These are phyloP conservation scores for Lasioglossum albipes DNA, from an alignment of 1,140 invertebrate species.

Conservation along the genomic window DNA sequence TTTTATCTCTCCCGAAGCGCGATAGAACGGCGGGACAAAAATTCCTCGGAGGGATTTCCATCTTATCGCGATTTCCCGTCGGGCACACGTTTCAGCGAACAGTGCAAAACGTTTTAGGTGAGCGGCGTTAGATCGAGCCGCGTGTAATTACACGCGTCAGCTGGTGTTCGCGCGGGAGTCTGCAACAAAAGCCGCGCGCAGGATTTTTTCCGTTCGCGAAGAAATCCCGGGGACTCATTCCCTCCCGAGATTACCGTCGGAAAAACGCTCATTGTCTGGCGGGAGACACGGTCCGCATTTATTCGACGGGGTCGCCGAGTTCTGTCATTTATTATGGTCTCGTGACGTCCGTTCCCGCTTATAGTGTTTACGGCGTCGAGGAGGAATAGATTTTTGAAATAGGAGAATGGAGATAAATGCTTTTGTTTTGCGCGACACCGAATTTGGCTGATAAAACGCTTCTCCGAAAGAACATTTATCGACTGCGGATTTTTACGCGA, in stretches of 20 bases:
- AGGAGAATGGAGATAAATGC: too few relatives aligned
- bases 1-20: too few relatives aligned
- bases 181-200: conserved; percentile 3
- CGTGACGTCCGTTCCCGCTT: background rate
- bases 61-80: background rate
- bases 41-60: background rate
- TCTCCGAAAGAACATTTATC: too few relatives aligned
- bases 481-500: background rate
- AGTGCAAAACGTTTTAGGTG: conserved; percentile 5
- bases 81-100: background rate
- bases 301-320: conserved; percentile 21
- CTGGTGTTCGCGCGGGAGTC: background rate
- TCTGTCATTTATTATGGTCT: conserved; percentile 10
- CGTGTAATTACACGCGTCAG: conserved; percentile 39
- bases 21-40: background rate
- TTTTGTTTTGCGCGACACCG: too few relatives aligned
- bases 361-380: background rate
- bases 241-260: conserved; percentile 38
- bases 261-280: conserved; percentile 34
- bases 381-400: conserved; percentile 10
- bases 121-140: conserved; percentile 8
- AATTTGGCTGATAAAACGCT: too few relatives aligned
- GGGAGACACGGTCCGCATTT: conserved; percentile 1
- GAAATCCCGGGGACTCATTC: conserved; percentile 30
- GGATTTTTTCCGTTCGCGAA: conserved; percentile 15